phyloP scores from a whole-genome alignment of 1,140 invertebrate genomes.

The Drosophila nebulosa region DNA sequence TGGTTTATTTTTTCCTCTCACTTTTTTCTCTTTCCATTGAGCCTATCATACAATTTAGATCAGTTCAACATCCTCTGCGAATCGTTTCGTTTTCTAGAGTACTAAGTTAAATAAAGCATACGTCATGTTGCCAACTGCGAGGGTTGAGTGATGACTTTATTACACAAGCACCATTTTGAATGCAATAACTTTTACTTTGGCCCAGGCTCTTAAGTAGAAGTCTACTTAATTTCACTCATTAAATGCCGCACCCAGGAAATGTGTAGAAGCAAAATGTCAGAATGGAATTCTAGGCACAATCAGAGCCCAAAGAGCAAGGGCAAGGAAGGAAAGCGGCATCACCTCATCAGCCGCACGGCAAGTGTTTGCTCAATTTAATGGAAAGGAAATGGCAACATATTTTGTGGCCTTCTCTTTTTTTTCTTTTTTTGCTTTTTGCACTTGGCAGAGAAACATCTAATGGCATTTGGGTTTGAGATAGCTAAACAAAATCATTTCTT shows the following conservation, averaged over 20 bases:
- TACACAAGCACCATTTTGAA: not conserved
- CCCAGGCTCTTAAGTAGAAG: conserved; percentile 28
- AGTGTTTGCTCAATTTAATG: conserved; percentile 41
- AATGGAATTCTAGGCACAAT: conserved; percentile 41
- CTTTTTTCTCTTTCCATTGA: not conserved
- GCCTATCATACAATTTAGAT: not conserved
- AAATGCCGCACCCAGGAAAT: conserved; percentile 37
- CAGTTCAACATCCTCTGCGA: not conserved
- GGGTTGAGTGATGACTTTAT: conserved; percentile 3
- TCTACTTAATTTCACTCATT: conserved; percentile 65
- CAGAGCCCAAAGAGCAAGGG: conserved; percentile 19
- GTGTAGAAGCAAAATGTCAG: conserved; percentile 17
- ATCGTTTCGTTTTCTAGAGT: not conserved
- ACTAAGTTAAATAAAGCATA: conserved; percentile 22
- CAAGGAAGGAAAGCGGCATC: conserved; percentile 2
- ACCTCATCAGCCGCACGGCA: conserved; percentile 21
- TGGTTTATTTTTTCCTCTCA: not conserved
- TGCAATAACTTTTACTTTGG: conserved; percentile 1
- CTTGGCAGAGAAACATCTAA: not conserved
- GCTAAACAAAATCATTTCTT: conserved; percentile 29
- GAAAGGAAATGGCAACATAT: conserved; percentile 31
- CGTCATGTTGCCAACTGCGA: conserved; percentile 18
- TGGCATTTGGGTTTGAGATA: conserved; percentile 12
- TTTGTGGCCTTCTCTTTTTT: not conserved
- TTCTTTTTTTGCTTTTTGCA: not conserved